These are phyloP conservation scores for Meloe dianella DNA, from an alignment of 2,888 invertebrate species.

Conservation along the genomic window DNA sequence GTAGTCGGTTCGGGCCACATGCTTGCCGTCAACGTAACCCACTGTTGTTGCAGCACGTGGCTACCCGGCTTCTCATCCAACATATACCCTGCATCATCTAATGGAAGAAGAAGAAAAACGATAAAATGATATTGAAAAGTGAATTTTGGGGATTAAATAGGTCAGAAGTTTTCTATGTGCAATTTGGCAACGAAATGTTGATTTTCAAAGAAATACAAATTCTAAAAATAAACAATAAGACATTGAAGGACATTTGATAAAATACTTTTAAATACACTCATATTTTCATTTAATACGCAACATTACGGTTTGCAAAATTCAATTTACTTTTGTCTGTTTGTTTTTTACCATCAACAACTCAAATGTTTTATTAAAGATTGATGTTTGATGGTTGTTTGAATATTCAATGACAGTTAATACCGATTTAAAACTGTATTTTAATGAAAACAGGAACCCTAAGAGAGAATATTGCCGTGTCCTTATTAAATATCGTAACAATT, in stretches of 20 bases:
- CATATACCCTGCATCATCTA: slow-evolving; percentile 53
- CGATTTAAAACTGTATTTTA: neutral
- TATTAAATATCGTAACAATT: neutral
- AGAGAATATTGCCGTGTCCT: neutral
- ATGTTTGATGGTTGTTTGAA: neutral
- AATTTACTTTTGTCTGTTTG: neutral
- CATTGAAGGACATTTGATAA: neutral
- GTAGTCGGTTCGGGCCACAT: slow-evolving; percentile 60
- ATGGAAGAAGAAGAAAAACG: slow-evolving; percentile 15
- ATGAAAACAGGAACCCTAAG: neutral
- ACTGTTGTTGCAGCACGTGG: slow-evolving; percentile 60
- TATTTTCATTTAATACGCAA: too few relatives aligned
- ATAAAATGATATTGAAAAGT: neutral
- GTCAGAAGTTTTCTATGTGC: neutral
- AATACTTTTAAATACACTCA: too few relatives aligned
- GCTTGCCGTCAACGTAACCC: slow-evolving; percentile 63
- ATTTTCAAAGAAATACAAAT: too few relatives aligned
- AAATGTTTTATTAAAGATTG: neutral
- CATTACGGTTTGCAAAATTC: neutral
- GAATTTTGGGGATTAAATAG: neutral
- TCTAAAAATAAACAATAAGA: neutral
- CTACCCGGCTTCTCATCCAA: slow-evolving; percentile 43
- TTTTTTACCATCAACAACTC: neutral
- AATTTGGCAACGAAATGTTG: too few relatives aligned
- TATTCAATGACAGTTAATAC: neutral